Evolutionary conservation across 2,113 vertebrate species (phyloP).

Genomic region (Lampris megalopsis): DNA sequence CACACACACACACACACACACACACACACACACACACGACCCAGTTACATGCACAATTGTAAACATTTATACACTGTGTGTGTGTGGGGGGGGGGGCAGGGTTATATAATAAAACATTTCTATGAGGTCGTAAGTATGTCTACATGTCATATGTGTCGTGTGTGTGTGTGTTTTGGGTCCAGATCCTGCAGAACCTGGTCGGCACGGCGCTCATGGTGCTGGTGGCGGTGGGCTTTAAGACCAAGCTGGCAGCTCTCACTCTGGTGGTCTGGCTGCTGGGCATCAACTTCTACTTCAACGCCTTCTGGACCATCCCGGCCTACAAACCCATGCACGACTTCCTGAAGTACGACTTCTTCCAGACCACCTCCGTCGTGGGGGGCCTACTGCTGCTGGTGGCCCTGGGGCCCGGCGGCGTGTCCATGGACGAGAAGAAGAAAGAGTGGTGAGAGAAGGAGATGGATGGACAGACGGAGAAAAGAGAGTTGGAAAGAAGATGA

Average conservation of each 20-base stretch:
- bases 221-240: constrained; percentile 96
- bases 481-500: not conserved
- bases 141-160: not conserved
- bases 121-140: too few relatives aligned
- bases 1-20: constrained; percentile 21
- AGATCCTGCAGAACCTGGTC: constrained; percentile 94
- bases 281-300: constrained; percentile 94
- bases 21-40: constrained; percentile 13
- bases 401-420: constrained; percentile 92
- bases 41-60: constrained; percentile 30
- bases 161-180: constrained; percentile 17
- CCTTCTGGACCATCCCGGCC: constrained; percentile 90
- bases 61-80: constrained; percentile 16
- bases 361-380: constrained; percentile 94
- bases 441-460: constrained; percentile 83
- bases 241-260: constrained; percentile 94
- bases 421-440: constrained; percentile 97
- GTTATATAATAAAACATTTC: too few relatives aligned
- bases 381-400: constrained; percentile 93
- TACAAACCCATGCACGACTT: constrained; percentile 95
- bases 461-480: not conserved
- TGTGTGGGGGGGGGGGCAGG: not conserved
- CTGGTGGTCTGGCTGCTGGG: constrained; percentile 91
- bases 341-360: constrained; percentile 97
- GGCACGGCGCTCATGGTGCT: constrained; percentile 91